Evolutionary conservation across 2,113 vertebrate genomes (phyloP), one percentile per base, ranked within the genome.

Genomic region (Anas platyrhynchos): DNA sequence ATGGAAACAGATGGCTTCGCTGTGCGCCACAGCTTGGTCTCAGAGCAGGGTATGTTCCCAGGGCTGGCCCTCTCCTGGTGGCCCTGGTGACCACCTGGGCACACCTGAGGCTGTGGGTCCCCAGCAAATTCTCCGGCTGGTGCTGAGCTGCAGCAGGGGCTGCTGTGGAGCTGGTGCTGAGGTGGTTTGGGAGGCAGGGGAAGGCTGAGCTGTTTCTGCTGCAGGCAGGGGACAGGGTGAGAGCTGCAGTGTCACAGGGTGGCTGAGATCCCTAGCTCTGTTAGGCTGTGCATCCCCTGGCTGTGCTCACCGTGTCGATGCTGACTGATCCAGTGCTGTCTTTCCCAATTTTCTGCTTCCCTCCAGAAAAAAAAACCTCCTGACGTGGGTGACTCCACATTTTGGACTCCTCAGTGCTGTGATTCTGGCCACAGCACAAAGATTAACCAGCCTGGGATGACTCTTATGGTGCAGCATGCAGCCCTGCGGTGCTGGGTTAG

Each of bases 1-100:
- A 75, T 85, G 83, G 79, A 96, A 96, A 86, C 93, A 96, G 92
- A 96, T 91, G 96, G 91, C 73, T 88, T 62, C 3, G 1, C 86
- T 0, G 2, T 0, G 2, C 8, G 0, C 58, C 93, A 85, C 78
- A 89, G 81, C 92, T 94, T 92, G 86, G 66, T 79, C 58, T 92
- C 86, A 31, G 58, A 2, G 0, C 1, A 0, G 66, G 77, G 32
- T 77, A 22, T 41, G 34, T 54, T 94, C 48, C 52, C 80, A 81
- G 44, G 48, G 43, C 56, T 94, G 61, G 46, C 20, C 68, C 26
- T 95, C 83, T 7, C 1, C 0, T n/a, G 36, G 31, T 80, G 75
- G 81, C 36, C 61, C 46, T 63, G 56, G 48, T 59, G 48, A 90
- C 65, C 95, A 93, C 56, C 56, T 78, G 83, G 76, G 73, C 38